A percentile compares a stretch with the other conserved stretches of the same genome.
phyloP scores from a whole-genome alignment of 2,888 invertebrate genomes.

The Coenonympha glycerion region DNA sequence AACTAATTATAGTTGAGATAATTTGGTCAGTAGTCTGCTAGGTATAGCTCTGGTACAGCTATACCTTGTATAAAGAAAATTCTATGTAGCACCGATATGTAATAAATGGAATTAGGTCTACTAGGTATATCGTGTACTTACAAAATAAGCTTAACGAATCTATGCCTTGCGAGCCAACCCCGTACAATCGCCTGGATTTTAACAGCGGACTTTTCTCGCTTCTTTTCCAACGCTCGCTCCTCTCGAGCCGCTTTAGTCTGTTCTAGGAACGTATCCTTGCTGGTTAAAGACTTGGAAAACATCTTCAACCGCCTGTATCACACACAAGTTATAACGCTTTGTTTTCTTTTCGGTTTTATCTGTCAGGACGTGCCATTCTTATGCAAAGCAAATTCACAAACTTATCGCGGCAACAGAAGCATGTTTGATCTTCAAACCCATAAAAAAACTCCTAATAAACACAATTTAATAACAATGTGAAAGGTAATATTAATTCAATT shows the following conservation, averaged over 20 bases:
- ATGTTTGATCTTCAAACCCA: constrained; percentile 11
- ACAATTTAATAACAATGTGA: constrained; percentile 13
- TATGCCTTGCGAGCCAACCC: constrained; percentile 82
- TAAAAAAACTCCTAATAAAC: neutral
- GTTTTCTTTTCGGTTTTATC: constrained; percentile 45
- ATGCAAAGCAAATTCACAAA: constrained; percentile 25
- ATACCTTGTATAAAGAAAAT: no score
- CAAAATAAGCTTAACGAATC: constrained; percentile 80
- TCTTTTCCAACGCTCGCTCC: constrained; percentile 90
- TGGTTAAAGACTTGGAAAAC: constrained; percentile 68
- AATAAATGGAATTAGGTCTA: neutral
- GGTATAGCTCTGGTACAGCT: no score
- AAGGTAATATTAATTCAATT: neutral
- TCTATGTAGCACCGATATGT: no score
- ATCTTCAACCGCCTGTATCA: constrained; percentile 40
- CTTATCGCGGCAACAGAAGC: constrained; percentile 18
- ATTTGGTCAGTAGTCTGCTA: no score
- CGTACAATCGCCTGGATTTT: constrained; percentile 84
- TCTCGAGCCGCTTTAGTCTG: constrained; percentile 93
- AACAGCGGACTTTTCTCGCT: constrained; percentile 83
- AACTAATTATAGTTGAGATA: no score
- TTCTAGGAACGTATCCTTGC: constrained; percentile 88
- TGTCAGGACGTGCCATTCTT: constrained; percentile 40
- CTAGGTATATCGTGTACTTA: constrained; percentile 58
- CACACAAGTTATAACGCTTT: constrained; percentile 46